These are phyloP conservation scores for Sipha maydis DNA, from an alignment of 2,888 invertebrate species.

Conservation along the genomic window DNA sequence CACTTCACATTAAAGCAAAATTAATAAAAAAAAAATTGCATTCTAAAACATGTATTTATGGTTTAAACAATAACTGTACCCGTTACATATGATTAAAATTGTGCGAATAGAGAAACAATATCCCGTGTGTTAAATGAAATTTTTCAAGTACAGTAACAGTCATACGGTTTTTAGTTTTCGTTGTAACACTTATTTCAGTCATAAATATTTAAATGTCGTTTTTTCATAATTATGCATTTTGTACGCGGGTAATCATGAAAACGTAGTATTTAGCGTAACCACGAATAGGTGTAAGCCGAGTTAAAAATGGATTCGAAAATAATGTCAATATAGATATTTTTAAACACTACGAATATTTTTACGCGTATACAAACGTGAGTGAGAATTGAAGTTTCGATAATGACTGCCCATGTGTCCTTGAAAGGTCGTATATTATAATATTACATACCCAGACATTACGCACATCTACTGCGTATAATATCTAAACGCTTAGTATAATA, in stretches of 20 bases:
- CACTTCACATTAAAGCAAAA: background rate
- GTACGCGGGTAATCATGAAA: background rate
- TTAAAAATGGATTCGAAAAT: background rate
- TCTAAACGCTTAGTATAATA: background rate
- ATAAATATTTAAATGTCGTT: slow-evolving; percentile 19
- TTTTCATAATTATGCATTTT: background rate
- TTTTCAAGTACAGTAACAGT: too few relatives aligned
- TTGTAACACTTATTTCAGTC: background rate
- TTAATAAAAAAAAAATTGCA: background rate
- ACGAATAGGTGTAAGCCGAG: background rate
- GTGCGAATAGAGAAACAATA: too few relatives aligned
- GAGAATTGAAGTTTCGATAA: slow-evolving; percentile 13
- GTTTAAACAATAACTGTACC: too few relatives aligned
- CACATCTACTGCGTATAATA: background rate
- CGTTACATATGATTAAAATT: too few relatives aligned
- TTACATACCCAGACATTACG: background rate
- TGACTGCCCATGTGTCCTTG: background rate
- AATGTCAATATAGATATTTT: background rate
- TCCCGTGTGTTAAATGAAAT: too few relatives aligned
- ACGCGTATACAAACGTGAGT: background rate
- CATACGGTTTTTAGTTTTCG: background rate
- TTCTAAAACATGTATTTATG: background rate
- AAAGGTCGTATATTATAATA: background rate
- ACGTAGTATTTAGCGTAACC: background rate
- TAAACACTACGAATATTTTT: background rate